Percentiles rank a stretch among this genome's conserved stretches.
phyloP scores from a whole-genome alignment of 2,797 vertebrate species.

The Ispidina picta region DNA sequence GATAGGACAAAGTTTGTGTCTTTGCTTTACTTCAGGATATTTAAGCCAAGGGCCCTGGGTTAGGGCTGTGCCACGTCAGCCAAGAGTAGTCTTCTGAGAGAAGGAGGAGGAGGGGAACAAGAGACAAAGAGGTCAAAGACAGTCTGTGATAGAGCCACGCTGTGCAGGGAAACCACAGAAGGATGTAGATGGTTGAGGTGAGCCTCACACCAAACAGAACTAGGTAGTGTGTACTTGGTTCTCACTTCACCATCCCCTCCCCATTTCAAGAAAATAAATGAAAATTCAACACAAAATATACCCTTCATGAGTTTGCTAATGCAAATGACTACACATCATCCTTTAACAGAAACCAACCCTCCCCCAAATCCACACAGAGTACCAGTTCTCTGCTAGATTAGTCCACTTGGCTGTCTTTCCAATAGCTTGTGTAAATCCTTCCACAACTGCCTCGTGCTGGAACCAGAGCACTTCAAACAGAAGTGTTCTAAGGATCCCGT shows the following conservation, averaged over 20 bases:
- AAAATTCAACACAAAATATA: neutral
- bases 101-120: neutral
- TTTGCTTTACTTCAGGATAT: neutral
- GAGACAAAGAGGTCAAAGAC: neutral
- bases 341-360: neutral
- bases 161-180: neutral
- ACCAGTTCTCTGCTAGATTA: neutral
- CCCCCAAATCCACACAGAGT: neutral
- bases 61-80: slow-evolving; percentile 13
- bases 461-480: neutral
- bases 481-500: neutral
- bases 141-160: neutral
- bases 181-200: neutral
- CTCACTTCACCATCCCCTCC: neutral
- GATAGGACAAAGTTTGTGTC: neutral
- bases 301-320: neutral
- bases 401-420: neutral
- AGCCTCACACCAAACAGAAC: neutral
- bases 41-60: neutral
- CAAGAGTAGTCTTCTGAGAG: neutral
- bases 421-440: neutral
- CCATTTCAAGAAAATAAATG: neutral
- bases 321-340: fast-evolving
- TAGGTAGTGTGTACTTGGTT: neutral
- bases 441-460: neutral